Base-by-base conservation (phyloP, 2,888 invertebrate genomes). In the Pollenia labialis region DNA sequence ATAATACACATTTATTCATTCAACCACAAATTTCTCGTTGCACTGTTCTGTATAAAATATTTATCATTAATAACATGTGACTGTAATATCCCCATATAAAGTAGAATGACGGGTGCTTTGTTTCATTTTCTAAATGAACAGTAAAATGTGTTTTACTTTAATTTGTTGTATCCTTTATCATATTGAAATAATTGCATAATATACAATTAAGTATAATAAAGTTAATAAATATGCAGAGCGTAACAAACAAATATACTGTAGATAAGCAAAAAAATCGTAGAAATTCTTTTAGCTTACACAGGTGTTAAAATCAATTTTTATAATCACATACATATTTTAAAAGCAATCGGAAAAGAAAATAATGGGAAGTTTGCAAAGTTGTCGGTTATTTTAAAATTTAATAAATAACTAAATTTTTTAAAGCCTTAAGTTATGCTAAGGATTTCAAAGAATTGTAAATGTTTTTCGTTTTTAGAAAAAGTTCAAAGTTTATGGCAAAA, bases 141-240 rank as follows among this genome's bases (percentile, higher is more conserved):
- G 46, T 18, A 56, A 71, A 69, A 54, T 44, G 10, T 18, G 10
- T 18, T 72, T 23, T 23, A 68, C 54, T 42, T 50, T 74, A 74
- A 81, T 81, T 76, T 82, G 40, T 62, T 68, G 32, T 62, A 18
- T 32, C 9, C 16, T 6, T 11, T 74, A 54, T 64, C 58, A 50
- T 69, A 60, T 82, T 54, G 60, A 71, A 71, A 56, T 62, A 82
- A 69, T 62, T 82, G 50, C 60, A 68, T 60, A 81, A 81, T 40
- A 46, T 4, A 44, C 18, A 54, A 10, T 62, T 76, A 46, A 69
- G 52, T 69, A 40, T 11, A 56, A 62, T 18, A 69, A 66, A 58
- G 48, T 66, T 74, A 23, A 68, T 60, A 50, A 10, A 69, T 40
- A 52, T 68, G 40, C 46, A 40, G 23, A 40, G 48, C 18, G n/a